Evolutionary conservation across 1,140 invertebrate genomes (phyloP), one percentile per base, ranked within the genome.

Genomic region (Nasonia vitripennis): DNA sequence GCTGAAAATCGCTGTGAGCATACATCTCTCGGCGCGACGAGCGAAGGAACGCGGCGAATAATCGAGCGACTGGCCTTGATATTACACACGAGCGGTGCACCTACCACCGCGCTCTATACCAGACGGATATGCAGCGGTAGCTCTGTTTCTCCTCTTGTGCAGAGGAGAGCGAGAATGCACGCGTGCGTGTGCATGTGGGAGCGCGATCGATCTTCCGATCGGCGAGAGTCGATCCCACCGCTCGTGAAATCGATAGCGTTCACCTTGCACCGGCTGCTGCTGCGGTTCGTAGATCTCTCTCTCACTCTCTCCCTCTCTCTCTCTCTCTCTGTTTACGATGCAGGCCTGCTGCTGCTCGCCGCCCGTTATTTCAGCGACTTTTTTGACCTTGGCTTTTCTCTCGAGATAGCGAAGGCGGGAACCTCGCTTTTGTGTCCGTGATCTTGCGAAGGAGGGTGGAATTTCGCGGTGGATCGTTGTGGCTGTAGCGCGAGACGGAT

Each of bases 31-130:
- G 27, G 84, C 77, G 85, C 86, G 88, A 87, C 82, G 55, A 62
- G 55, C 85, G 85, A 90, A 90, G 88, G 90, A 91, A 91, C 86
- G 55, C 83, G 86, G 68, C 68, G 88, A 87, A 87, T 91, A 91
- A 92, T 91, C 88, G 89, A 91, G 88, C 84, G 87, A 91, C 89
- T 92, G 91, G 87, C 91, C 91, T 92, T 92, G 91, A 91, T 91
- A 89, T 78, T 83, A 78, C 74, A 78, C 74, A 23, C n/a, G 23
- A 20, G 37, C 20, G 14, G 23, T 62, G 55, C 55, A 62, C 55
- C 55, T 62, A 62, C 55, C 55, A 62, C 55, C 17, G 55, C 5
- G 41, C 34, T 62, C 70, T 62, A 31, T 73, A 78, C 62, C 51
- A 71, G 41, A 51, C 37, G 67, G 68, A 81, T 71, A 73, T 45